Conservation (phyloP, 2,888 invertebrate species). For the Drosophila greeni region DNA sequence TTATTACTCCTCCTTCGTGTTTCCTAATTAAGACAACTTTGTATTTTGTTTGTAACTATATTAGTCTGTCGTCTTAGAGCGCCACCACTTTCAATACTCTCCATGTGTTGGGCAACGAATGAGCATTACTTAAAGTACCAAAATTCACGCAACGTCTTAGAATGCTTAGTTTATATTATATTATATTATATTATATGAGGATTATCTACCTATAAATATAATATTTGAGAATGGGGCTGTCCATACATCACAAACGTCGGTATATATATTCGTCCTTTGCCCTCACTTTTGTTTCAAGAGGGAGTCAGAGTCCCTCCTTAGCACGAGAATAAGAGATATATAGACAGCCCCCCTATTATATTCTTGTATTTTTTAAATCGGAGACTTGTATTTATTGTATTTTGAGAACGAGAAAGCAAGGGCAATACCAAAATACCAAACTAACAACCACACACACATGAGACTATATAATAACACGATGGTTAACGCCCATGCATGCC, state of each 20-base stretch:
- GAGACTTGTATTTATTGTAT: constrained; percentile 62
- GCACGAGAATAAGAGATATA: constrained; percentile 6
- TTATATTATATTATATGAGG: constrained; percentile 23
- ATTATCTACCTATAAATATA: constrained; percentile 23
- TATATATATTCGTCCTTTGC: constrained; percentile 1
- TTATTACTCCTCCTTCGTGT: constrained; percentile 31
- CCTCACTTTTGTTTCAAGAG: constrained; percentile 1
- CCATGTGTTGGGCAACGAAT: constrained; percentile 56
- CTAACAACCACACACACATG: constrained; percentile 24
- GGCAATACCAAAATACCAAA: constrained; percentile 54
- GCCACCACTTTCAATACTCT: constrained; percentile 60
- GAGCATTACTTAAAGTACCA: constrained; percentile 63
- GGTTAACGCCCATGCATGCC: background rate
- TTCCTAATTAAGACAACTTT: constrained; percentile 36
- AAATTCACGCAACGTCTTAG: constrained; percentile 35
- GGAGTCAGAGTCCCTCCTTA: constrained; percentile 4
- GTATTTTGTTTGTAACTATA: constrained; percentile 42
- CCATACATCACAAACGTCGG: constrained; percentile 6
- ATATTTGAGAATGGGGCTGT: constrained; percentile 18
- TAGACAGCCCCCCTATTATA: constrained; percentile 17
- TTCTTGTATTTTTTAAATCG: constrained; percentile 56
- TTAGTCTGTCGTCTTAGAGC: constrained; percentile 47
- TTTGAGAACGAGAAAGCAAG: constrained; percentile 45
- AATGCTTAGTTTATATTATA: constrained; percentile 34
- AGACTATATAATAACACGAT: background rate